Base-by-base conservation (phyloP, 1,140 invertebrate species). In the Zaprionus taronus region DNA sequence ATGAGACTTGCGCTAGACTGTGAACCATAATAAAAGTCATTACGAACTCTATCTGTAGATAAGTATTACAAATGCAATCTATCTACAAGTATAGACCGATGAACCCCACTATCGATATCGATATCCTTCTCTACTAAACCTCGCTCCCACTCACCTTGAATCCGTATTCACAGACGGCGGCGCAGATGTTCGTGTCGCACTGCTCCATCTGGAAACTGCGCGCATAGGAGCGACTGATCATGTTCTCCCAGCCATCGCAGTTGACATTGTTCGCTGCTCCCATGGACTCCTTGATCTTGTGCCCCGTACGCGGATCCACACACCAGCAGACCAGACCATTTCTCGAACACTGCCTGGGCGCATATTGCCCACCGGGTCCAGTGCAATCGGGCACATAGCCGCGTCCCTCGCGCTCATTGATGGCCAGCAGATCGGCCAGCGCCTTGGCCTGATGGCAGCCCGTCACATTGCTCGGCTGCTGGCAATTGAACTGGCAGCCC, bases 291-390 rank as follows among this genome's bases (percentile, higher is more conserved):
- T 95, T 94, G 20, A 96, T 93, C 91, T 97, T 97, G 82, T 95
- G 94, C 1, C 97, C 97, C 11, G 95, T 94, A 24, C 94, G 81
- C 0, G 92, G 93, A 89, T 97, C 96, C 1, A 97, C 97, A 84
- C 97, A 98, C 97, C 97, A 98, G 91, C 97, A 98, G 72, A 97
- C 96, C 2, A 97, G 91, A 17, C 96, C 96, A 91, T 97, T 97
- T 51, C 96, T 94, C 2, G 96, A 97, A 87, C 97, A 98, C 79
- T 97, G 97, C 60, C 93, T 94, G 0, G 95, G 93, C 26, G 95
- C 93, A 84, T 97, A 97, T 24, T 95, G 94, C 0, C 97, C 97
- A 60, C 95, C 95, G 77, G 86, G 93, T 22, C 94, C 93, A 20
- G 93, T 94, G 80, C 97, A 98, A 81, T 97, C 96, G 0, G 97